Conservation (phyloP, 2,797 vertebrate genomes). For the Pangasius djambal region DNA sequence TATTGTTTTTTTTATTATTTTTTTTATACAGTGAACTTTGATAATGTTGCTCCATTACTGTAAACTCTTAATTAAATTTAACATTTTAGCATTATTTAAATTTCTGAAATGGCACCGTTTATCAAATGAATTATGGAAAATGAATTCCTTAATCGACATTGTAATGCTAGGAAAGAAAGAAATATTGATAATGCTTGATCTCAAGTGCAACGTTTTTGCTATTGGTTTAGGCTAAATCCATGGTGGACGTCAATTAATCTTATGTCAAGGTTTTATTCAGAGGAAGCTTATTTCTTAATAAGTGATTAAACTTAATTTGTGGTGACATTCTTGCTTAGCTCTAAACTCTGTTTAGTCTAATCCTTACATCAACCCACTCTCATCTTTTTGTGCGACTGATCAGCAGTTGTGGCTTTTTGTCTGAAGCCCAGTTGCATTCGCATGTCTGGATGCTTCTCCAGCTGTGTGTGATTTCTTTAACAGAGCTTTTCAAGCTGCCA, state of each 20-base stretch:
- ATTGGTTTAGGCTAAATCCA: neutral
- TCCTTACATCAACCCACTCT: neutral
- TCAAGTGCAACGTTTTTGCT: neutral
- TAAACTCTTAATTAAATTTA: neutral
- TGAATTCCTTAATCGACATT: neutral
- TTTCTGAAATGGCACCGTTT: too few species aligned
- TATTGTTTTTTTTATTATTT: neutral
- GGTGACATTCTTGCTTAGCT: neutral
- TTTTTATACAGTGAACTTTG: neutral
- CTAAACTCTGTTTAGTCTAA: neutral
- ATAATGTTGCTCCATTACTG: neutral
- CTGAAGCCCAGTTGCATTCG: conserved; percentile 30
- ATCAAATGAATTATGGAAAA: neutral
- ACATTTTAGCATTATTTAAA: neutral
- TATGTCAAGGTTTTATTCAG: neutral
- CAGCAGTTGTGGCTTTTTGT: conserved; percentile 11
- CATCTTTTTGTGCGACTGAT: neutral
- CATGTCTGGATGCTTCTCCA: conserved; percentile 43
- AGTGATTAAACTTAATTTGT: neutral
- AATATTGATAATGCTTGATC: neutral
- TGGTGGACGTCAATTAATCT: neutral
- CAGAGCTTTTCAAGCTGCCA: conserved; percentile 44
- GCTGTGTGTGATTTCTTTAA: conserved; percentile 41
- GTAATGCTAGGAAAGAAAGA: neutral
- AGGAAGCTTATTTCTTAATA: neutral